Base-by-base conservation (phyloP, 2,888 invertebrate genomes). In the Drosophila nr. fundita region DNA sequence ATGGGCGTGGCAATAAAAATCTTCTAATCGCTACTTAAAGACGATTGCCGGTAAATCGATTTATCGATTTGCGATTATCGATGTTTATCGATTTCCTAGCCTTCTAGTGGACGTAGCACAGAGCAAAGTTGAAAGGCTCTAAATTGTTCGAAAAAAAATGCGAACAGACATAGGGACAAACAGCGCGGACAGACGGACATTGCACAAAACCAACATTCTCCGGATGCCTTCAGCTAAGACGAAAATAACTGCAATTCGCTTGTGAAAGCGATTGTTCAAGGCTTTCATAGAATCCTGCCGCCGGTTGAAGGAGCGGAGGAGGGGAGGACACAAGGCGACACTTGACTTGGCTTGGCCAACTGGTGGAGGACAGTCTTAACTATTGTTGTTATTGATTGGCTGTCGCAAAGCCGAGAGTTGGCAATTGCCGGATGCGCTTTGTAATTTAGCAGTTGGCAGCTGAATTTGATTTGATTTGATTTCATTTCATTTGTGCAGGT, bases 401-500 rank as follows among this genome's bases (percentile, higher is more conserved):
- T 62, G 48, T 6, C 34, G 24, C 4, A 40, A 29, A 34, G 36
- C 29, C 29, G n/a, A 21, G 24, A 30, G 24, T 52, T 49, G 40
- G 10, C 67, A 42, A n/a, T 54, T 58, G 64, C 27, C 60, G 15
- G 5, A 49, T 49, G 50, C 55, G 50, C 64, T n/a, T 58, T 76
- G 57, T 48, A 61, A 50, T 18, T 59, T 45, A 55, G n/a, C 67
- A 21, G 45, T 52, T 64, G 27, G 42, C 53, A 49, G 45, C 34
- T 55, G 60, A 48, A 49, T 38, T 76, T 61, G n/a, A n/a, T n/a
- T n/a, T n/a, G 75, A 74, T 69, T 74, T 74, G 73, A 86, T 73
- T 83, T 73, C 59, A 73, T 83, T 81, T 89, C 76, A 89, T 83
- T 87, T 87, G 59, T 60, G 73, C 68, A 68, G 73, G 87, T 89